Base-by-base conservation (phyloP, 2,113 vertebrate species). In the Phainopepla nitens region DNA sequence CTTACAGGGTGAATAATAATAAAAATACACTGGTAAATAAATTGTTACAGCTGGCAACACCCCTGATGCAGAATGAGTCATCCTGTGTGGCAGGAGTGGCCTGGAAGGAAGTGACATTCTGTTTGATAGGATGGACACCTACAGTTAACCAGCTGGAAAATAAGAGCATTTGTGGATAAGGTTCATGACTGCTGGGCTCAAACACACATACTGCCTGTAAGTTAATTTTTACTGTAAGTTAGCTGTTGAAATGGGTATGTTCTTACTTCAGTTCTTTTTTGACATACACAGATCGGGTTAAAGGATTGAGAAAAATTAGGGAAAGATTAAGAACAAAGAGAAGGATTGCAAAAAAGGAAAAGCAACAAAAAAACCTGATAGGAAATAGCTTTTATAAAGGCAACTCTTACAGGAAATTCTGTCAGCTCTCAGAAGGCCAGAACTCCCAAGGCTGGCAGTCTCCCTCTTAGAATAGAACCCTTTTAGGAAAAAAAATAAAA, bases 391-490 rank as follows among this genome's bases (percentile, higher is more conserved):
- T 90, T 92, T 90, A 27, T 57, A 66, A 90, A 57, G 84, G 68
- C 64, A 65, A 15, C 15, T 62, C 57, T 64, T 51, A 50, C 75
- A 86, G 88, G 82, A 96, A 95, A 90, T 92, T 89, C 56, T 87
- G 82, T 85, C 53, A 87, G 31, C 78, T 88, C 65, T 79, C 4
- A 10, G 54, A 85, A 90, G 50, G 49, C 45, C 90, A 68, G 41
- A 65, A 72, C 25, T 93, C 61, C 41, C 4, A 10, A 82, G 57
- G 49, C 3, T 58, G 23, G 41, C n/a, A 33, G 28, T 28, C 44
- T 85, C 3, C 0, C 41, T 84, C 24, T 71, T 72, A 8, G 4
- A 87, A 84, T 7, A 91, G 27, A 68, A 7, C 11, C 35, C 44
- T 78, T 58, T 5, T 18, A 35, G 39, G 0, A 2, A 7, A 13